Conservation (phyloP, 2,888 invertebrate species). For the Frankliniella fusca region DNA sequence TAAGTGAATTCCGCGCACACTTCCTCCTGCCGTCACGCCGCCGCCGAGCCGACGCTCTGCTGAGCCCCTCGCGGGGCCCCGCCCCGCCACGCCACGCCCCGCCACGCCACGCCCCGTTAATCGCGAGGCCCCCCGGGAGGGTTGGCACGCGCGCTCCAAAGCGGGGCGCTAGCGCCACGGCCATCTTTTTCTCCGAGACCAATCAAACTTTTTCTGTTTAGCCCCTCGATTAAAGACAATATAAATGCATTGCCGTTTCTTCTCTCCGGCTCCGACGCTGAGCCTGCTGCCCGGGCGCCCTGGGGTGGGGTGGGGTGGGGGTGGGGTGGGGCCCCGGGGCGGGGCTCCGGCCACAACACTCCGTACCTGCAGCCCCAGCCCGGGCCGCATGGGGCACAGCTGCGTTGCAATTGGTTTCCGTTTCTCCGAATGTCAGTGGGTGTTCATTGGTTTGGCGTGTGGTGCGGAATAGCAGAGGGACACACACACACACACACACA, state of each 20-base stretch:
- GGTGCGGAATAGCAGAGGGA: background rate
- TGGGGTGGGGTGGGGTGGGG: background rate
- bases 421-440: background rate
- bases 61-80: background rate
- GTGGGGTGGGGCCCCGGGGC: background rate
- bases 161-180: background rate
- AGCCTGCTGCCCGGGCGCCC: background rate
- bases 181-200: background rate
- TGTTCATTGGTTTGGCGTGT: slow-evolving; percentile 10
- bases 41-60: background rate
- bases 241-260: slow-evolving; percentile 23
- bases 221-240: slow-evolving; percentile 24
- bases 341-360: background rate
- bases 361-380: background rate
- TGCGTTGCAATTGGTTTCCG: slow-evolving; percentile 10
- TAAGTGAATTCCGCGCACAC: slow-evolving; percentile 22
- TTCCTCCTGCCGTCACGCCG: background rate
- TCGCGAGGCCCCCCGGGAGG: background rate
- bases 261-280: background rate
- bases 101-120: background rate
- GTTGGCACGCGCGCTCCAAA: too few relatives aligned
- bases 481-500: too few relatives aligned
- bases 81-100: too few relatives aligned
- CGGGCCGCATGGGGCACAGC: background rate
- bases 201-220: slow-evolving; percentile 27